Base-by-base conservation (phyloP, 2,797 vertebrate genomes). In the Ibycter americanus region DNA sequence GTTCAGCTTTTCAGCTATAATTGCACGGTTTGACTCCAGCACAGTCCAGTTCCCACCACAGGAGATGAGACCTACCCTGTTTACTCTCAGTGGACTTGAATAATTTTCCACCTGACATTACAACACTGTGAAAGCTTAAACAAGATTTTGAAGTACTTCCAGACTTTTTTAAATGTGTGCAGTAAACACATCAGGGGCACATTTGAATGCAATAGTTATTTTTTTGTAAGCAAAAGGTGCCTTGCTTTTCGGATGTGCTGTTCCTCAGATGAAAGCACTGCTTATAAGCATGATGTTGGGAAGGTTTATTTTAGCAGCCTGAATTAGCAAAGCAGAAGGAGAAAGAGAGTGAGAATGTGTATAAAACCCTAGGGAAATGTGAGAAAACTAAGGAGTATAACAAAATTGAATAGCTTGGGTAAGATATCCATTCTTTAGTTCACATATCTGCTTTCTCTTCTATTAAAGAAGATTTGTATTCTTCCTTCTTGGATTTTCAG, bases 401-500 rank as follows among this genome's bases (percentile, higher is more conserved):
- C 15, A 51, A 70, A 89, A 83, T 15, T 38, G 15, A 88, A 72
- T 15, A 81, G 34, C 29, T 95, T 86, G 76, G 63, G 44, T 76
- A 91, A 96, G 66, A 62, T 62, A 86, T 36, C 51, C 66, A 44
- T 88, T 81, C 83, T 93, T 87, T 73, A 93, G 52, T 52, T 92
- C 84, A 70, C 4, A 1, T 87, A 81, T 67, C 47, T 68, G 34
- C 83, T 90, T 94, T 72, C 68, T 86, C 61, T 79, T 90, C 68
- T 78, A 11, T 77, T 85, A 89, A 77, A 58, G 32, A 68, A 59
- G 61, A 42, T 42, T 59, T 55, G 4, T 38, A 29, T 68, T 38
- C 29, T 71, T 91, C 63, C 26, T 95, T 92, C 84, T 81, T 63
- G 58, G 34, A 56, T 87, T 93, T 65, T 84, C 66, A 85, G 65